Percentiles rank a stretch among this genome's conserved stretches.
These are phyloP conservation scores for Drosophila peninsularis DNA, from an alignment of 2,888 invertebrate genomes.

Conservation along the genomic window DNA sequence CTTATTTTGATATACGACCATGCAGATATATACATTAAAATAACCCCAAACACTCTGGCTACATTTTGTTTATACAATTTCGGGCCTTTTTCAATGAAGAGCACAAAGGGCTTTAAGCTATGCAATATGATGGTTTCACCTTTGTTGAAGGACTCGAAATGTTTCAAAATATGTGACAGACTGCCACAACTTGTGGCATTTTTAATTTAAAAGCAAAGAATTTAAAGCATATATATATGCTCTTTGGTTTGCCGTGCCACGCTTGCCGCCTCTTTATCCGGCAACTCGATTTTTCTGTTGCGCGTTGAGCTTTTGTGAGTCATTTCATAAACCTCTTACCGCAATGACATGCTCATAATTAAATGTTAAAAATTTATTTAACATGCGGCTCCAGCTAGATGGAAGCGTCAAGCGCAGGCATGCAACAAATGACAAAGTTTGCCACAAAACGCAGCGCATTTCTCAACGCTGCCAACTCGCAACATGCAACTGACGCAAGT, in stretches of 20 bases:
- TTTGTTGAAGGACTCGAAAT: neutral
- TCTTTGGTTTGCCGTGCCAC: neutral
- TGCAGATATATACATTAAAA: conserved; percentile 61
- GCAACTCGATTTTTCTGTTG: neutral
- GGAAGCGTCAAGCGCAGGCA: conserved; percentile 33
- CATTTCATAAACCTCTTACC: conserved; percentile 71
- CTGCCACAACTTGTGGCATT: neutral
- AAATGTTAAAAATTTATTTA: conserved; percentile 73
- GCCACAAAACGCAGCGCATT: conserved; percentile 51
- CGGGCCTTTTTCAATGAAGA: conserved; percentile 44
- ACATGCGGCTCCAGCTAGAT: conserved; percentile 41
- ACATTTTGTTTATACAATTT: conserved; percentile 57
- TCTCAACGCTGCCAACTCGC: conserved; percentile 33
- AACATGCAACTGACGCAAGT: conserved; percentile 59
- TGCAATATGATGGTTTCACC: neutral
- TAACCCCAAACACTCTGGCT: conserved; percentile 15
- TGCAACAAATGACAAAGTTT: conserved; percentile 51
- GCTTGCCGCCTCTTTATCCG: neutral
- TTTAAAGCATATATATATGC: neutral
- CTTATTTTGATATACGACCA: conserved; percentile 71
- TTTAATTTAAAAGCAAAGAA: neutral
- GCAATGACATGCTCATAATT: conserved; percentile 78
- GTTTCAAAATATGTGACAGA: neutral
- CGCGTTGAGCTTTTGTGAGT: conserved; percentile 27
- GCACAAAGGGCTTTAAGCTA: neutral